Base-by-base conservation (phyloP, 1,140 invertebrate genomes). In the Drosophila ficusphila region DNA sequence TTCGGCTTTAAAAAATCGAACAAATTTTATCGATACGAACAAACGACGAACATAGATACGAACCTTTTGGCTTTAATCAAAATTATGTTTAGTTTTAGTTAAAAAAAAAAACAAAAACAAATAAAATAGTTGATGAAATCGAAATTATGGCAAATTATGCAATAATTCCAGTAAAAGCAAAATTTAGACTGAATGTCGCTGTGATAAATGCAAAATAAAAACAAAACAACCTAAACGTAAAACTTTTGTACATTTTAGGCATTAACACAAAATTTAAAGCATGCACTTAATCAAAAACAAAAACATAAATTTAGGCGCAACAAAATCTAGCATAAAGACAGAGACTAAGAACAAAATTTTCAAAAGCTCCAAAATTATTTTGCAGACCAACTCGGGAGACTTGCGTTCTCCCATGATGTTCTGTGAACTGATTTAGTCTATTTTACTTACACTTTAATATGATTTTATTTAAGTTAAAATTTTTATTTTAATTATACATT, bases 111-210 rank as follows among this genome's bases (percentile, higher is more conserved):
- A 61, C 48, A 53, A 69, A 52, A 73, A 71, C 33, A 69, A 54
- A 81, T 65, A 48, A 53, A 69, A 52, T 75, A 62, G 60, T 68
- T 65, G 47, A 85, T 33, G 39, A 29, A 23, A 79, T 69, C 38
- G 64, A 69, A 62, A 79, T 89, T 77, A 76, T 89, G 70, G 83
- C 79, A 86, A 74, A 79, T 85, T 89, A 79, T 86, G 79, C 77
- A 86, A 90, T 89, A 90, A 90, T 90, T 90, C 90, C 78, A 91
- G 90, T 90, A 85, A 91, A 91, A 91, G 89, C 89, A 90, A 89
- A 88, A 81, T 71, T 91, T 91, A 91, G 89, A 91, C 90, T 91
- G 90, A 91, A 91, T 90, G 90, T 91, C 89, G 69, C 90, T 91
- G 90, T 91, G 90, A 91, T 91, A 91, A 89, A 83, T 73, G 76